A percentile compares a stretch with the other conserved stretches of the same genome.
These are phyloP conservation scores for Caenorhabditis afra DNA, from an alignment of 2,888 invertebrate genomes.

Conservation along the genomic window DNA sequence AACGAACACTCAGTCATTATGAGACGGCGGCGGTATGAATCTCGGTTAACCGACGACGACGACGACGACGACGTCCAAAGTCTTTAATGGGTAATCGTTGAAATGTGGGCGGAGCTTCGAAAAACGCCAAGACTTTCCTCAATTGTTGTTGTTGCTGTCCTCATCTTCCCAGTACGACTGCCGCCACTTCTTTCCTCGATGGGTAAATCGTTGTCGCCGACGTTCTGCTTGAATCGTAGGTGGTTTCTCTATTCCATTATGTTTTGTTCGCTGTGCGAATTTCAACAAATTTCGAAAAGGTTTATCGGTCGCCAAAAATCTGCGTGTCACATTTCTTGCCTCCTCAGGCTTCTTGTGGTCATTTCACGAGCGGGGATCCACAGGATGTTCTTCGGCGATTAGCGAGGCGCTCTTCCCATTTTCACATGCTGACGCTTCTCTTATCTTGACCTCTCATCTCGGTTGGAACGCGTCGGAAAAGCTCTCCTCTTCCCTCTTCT, in stretches of 20 bases:
- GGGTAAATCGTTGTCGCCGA: conserved; percentile 33
- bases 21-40: conserved; percentile 10
- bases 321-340: conserved; percentile 5
- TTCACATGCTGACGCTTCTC: conserved; percentile 44
- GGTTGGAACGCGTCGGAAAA: conserved; percentile 30
- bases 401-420: conserved; percentile 17
- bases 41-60: conserved; percentile 25
- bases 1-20: conserved; percentile 16
- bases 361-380: conserved; percentile 46
- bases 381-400: conserved; percentile 19
- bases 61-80: conserved; percentile 13
- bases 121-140: conserved; percentile 1
- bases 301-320: conserved; percentile 38
- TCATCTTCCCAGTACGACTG: conserved; percentile 1
- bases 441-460: conserved; percentile 59
- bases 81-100: conserved; percentile 41
- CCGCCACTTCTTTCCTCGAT: background rate
- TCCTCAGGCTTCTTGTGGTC: conserved; percentile 32
- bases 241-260: conserved; percentile 6
- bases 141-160: background rate
- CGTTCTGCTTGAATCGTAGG: conserved; percentile 39
- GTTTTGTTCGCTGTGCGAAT: conserved; percentile 13
- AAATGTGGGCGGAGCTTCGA: conserved; percentile 28
- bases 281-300: conserved; percentile 34
- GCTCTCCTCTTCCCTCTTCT: background rate